phyloP scores from a whole-genome alignment of 2,797 vertebrate genomes.

The Melanotaenia nigrans region DNA sequence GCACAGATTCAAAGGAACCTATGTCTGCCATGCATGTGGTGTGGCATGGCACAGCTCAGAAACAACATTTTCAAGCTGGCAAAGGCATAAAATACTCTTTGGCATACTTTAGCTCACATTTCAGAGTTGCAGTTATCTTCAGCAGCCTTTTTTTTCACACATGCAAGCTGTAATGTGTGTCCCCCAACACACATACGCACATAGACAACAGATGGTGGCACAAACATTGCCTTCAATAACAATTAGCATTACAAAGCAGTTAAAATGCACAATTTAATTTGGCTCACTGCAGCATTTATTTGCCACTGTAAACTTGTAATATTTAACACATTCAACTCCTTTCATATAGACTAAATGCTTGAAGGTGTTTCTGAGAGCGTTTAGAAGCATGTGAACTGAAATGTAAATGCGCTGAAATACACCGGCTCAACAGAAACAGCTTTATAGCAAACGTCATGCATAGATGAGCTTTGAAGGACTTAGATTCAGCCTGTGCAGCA shows the following conservation, averaged over 20 bases:
- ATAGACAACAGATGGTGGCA: conserved; percentile 44
- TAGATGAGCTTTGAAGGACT: conserved; percentile 3
- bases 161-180: conserved; percentile 6
- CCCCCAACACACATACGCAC: neutral
- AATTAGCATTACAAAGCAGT: conserved; percentile 37
- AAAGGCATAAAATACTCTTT: conserved; percentile 30
- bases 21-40: conserved; percentile 29
- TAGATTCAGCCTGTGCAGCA: conserved; percentile 20
- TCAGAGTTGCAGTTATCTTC: conserved; percentile 20
- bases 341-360: neutral
- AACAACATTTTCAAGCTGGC: conserved; percentile 32
- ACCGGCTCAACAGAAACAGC: neutral
- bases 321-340: conserved; percentile 15
- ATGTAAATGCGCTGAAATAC: conserved; percentile 8
- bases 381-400: neutral
- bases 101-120: conserved; percentile 37
- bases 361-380: neutral
- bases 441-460: conserved; percentile 15
- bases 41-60: conserved; percentile 34
- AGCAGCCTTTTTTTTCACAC: conserved; percentile 9
- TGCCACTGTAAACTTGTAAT: conserved; percentile 1
- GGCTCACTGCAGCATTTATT: conserved; percentile 14
- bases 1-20: conserved; percentile 22
- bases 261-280: conserved; percentile 29
- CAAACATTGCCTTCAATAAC: conserved; percentile 34